These are phyloP conservation scores for Enteromius mattozi DNA, from an alignment of 2,797 vertebrate species.

Conservation along the genomic window DNA sequence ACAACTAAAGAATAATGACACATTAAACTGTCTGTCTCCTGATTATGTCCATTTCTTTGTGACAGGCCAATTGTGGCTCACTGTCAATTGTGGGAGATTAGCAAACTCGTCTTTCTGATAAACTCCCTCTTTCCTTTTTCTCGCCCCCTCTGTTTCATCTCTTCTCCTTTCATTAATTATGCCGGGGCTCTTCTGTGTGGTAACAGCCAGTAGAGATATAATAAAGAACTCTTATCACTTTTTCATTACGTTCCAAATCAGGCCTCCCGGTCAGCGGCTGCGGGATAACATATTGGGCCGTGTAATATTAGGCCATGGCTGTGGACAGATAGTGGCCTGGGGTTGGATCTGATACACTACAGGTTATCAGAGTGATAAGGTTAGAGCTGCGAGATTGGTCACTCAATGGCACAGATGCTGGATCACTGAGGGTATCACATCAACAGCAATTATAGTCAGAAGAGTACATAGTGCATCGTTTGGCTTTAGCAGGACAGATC, in stretches of 20 bases:
- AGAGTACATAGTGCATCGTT: not conserved
- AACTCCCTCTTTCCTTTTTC: not conserved
- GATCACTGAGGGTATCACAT: conserved; percentile 22
- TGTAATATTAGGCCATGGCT: conserved; percentile 33
- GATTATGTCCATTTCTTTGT: conserved; percentile 55
- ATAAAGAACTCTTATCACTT: conserved; percentile 67
- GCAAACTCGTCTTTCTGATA: conserved; percentile 45
- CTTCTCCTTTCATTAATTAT: conserved; percentile 33
- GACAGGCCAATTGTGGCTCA: conserved; percentile 46
- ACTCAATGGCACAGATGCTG: conserved; percentile 13
- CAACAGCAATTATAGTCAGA: conserved; percentile 19
- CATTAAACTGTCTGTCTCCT: conserved; percentile 25
- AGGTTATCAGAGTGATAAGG: conserved; percentile 34
- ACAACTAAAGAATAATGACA: conserved; percentile 17
- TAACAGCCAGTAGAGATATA: conserved; percentile 49
- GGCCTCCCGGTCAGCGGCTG: conserved; percentile 54
- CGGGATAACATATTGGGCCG: conserved; percentile 43
- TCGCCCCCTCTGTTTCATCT: conserved; percentile 16
- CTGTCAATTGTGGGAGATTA: conserved; percentile 41
- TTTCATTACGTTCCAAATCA: conserved; percentile 67
- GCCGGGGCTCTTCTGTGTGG: conserved; percentile 43
- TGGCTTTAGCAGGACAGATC: not conserved
- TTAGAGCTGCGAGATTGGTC: conserved; percentile 32
- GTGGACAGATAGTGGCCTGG: conserved; percentile 34
- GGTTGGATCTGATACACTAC: conserved; percentile 44